Percentiles rank a stretch among this genome's conserved stretches.
Conservation (phyloP, 2,113 vertebrate species). For the Seriola quinqueradiata region DNA sequence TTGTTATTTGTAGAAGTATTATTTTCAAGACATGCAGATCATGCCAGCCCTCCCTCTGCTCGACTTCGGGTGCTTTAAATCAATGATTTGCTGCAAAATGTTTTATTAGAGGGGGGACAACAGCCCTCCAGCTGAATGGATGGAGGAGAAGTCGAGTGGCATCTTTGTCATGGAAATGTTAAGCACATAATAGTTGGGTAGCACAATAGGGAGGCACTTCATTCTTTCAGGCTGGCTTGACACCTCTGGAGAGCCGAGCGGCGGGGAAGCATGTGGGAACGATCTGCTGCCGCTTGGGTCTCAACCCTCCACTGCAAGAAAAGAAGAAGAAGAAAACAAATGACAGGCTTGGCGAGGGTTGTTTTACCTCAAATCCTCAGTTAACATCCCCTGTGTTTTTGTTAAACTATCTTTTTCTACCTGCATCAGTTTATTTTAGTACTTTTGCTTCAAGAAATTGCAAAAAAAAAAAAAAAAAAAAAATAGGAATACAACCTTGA, state of each 20-base stretch:
- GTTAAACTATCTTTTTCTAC: not conserved
- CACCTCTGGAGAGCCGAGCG: slow-evolving; percentile 97
- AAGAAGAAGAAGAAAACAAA: slow-evolving; percentile 54
- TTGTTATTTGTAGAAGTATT: not conserved
- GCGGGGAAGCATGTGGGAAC: slow-evolving; percentile 99
- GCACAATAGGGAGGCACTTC: slow-evolving; percentile 98
- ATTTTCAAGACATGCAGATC: slow-evolving; percentile 28
- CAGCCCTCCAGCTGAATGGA: slow-evolving; percentile 96
- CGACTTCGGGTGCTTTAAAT: slow-evolving; percentile 88
- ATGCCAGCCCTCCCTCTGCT: slow-evolving; percentile 83
- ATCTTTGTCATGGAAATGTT: slow-evolving; percentile 99
- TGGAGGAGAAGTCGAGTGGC: slow-evolving; percentile 99
- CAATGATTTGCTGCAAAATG: slow-evolving; percentile 97
- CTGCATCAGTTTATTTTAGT: not conserved
- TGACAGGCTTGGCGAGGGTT: slow-evolving; percentile 21
- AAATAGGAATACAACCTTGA: not conserved
- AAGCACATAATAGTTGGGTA: slow-evolving; percentile 98
- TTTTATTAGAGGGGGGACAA: slow-evolving; percentile 96
- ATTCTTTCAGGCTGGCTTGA: slow-evolving; percentile 97
- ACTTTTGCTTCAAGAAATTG: not conserved
- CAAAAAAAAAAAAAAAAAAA: not conserved
- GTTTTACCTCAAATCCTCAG: slow-evolving; percentile 16
- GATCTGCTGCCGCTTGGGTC: slow-evolving; percentile 90
- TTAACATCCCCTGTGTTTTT: slow-evolving; percentile 12
- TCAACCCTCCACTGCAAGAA: slow-evolving; percentile 74